Evolutionary conservation across 2,113 vertebrate genomes (phyloP).

Genomic region (Hemiscyllium ocellatum): DNA sequence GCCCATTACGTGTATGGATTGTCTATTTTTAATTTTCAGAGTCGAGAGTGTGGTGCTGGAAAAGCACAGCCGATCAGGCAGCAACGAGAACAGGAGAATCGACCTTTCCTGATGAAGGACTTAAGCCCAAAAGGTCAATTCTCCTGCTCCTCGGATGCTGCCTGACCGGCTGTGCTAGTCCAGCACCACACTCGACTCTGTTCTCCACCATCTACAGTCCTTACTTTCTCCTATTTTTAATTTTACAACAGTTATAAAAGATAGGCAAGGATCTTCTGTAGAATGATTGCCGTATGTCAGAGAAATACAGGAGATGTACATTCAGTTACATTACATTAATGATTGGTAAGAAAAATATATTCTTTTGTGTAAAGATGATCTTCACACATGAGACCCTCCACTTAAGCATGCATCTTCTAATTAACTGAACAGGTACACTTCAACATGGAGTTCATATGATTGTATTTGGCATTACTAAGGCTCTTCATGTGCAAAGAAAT

Average conservation of each 20-base stretch:
- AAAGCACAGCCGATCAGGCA: no score
- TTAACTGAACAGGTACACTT: neutral
- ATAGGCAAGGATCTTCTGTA: neutral
- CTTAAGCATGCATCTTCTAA: neutral
- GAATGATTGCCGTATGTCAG: neutral
- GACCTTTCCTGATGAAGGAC: no score
- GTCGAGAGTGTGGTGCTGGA: no score
- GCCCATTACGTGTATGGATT: neutral
- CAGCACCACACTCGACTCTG: no score
- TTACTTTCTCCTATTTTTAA: neutral
- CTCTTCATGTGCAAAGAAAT: neutral
- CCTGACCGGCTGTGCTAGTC: no score
- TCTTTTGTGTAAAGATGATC: neutral
- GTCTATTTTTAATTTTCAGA: neutral
- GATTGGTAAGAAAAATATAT: neutral
- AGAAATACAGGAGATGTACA: neutral
- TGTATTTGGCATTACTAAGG: neutral
- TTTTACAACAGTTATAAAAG: neutral
- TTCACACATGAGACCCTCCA: neutral
- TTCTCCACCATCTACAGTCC: no score
- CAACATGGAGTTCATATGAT: neutral
- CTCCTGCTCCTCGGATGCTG: no score
- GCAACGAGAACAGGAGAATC: no score
- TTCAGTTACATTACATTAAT: neutral
- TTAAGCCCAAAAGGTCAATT: no score